These are phyloP conservation scores for Watersipora subatra DNA, from an alignment of 1,140 invertebrate species.

Conservation along the genomic window DNA sequence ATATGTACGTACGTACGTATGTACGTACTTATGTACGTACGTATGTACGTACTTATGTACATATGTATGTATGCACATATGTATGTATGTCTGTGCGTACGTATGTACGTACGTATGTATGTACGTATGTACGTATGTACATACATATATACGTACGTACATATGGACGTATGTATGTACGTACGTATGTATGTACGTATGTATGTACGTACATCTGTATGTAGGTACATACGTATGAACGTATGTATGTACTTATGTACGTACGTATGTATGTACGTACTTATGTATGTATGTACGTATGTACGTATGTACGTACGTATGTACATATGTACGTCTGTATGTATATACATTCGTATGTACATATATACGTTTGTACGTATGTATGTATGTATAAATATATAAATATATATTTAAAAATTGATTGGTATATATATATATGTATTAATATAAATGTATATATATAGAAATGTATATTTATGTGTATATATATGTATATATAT, in stretches of 20 bases:
- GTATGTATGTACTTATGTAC: too few species aligned
- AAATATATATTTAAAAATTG: too few species aligned
- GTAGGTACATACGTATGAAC: not conserved
- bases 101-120: conserved; percentile 7
- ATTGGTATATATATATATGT: too few species aligned
- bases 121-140: conserved; percentile 9
- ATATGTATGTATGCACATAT: not conserved
- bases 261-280: not conserved
- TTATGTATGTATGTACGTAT: not conserved
- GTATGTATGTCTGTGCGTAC: too few species aligned
- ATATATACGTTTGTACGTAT: too few species aligned
- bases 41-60: not conserved
- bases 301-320: not conserved
- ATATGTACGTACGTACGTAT: too few species aligned
- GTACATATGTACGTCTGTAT: not conserved
- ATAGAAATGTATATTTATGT: too few species aligned
- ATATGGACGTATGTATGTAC: too few species aligned
- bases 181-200: not conserved
- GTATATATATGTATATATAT: too few species aligned
- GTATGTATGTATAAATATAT: too few species aligned
- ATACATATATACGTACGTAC: conserved; percentile 8
- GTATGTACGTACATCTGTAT: not conserved
- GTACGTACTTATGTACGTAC: not conserved
- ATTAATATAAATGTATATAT: too few species aligned
- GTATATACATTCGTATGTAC: too few species aligned